A percentile compares a stretch with the other conserved stretches of the same genome.
Evolutionary conservation across 2,113 vertebrate genomes (phyloP).

Genomic region (Apodemus speciosus): DNA sequence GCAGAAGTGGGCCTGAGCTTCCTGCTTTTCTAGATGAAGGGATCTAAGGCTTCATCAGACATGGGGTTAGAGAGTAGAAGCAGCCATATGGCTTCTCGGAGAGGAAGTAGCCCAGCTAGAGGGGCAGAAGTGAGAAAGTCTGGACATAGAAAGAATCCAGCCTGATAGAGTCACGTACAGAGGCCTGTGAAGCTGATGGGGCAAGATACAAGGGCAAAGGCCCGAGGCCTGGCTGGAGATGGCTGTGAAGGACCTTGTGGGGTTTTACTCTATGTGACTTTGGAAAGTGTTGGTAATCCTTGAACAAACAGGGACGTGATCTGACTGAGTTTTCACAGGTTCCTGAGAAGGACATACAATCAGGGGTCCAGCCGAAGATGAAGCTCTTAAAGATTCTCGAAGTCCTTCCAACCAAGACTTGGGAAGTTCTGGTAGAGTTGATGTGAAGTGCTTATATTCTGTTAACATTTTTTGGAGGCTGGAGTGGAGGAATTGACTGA

Average conservation of each 20-base stretch:
- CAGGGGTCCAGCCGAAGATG: background rate
- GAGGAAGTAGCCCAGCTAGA: background rate
- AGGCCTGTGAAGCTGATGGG: background rate
- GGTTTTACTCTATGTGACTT: background rate
- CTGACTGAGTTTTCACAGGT: background rate
- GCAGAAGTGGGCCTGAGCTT: background rate
- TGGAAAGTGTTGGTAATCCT: background rate
- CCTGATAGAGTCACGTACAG: background rate
- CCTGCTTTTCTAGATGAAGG: background rate
- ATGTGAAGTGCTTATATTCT: background rate
- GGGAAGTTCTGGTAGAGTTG: background rate
- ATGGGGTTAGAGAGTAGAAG: background rate
- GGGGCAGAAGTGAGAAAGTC: background rate
- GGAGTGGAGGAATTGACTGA: background rate
- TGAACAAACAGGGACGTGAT: background rate
- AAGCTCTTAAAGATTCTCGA: background rate
- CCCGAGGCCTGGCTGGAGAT: background rate
- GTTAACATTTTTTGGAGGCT: background rate
- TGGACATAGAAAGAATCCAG: background rate
- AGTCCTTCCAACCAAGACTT: background rate
- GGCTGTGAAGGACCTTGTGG: background rate
- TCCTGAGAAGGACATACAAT: background rate
- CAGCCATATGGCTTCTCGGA: background rate
- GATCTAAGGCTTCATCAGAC: background rate
- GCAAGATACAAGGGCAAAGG: too few species aligned